Base-by-base conservation (phyloP, 2,888 invertebrate genomes). In the Acrocyrtus sp. region DNA sequence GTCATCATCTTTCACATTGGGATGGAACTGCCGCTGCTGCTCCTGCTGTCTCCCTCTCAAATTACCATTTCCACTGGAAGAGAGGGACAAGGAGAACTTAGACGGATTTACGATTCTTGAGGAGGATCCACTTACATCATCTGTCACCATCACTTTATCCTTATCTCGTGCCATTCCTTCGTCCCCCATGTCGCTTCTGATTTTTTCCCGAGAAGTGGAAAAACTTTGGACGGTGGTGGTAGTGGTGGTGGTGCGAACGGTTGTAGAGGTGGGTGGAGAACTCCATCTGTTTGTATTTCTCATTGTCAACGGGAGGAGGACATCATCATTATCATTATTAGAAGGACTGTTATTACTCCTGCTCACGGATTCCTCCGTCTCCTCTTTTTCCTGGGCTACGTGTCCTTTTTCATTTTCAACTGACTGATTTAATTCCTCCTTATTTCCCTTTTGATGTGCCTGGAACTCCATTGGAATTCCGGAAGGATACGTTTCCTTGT, bases 61-160 rank as follows among this genome's bases (percentile, higher is more conserved):
- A 51, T 60, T 60, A 69, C 43, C 54, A 61, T 54, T 69, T 69
- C 54, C 29, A 54, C 53, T 61, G 19, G 54, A 48, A 48, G 57
- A 57, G 24, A 47, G 54, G 29, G 34, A 22, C 5, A 53, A 62
- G 4, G 51, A 48, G 21, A 50, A 41, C 26, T 24, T 50, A 39
- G 26, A 27, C 51, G 53, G 60, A 61, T 68, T 68, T 68, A 50
- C 39, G 34, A 39, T 68, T 61, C 21, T 4, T 19, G 51, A 68
- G 57, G 63, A 63, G 63, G 68, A 68, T 68, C 53, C 60, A 45
- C 27, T 68, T 69, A 56, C 69, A 62, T 69, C 69, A 62, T 69
- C 56, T 68, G 68, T 68, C 68, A 69, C 39, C 61, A 69, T 69
- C 69, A 69, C 62, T 60, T 68, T 67, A 58, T 58, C 51, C 66